phyloP scores from a whole-genome alignment of 2,113 vertebrate genomes.

The Picathartes gymnocephalus region DNA sequence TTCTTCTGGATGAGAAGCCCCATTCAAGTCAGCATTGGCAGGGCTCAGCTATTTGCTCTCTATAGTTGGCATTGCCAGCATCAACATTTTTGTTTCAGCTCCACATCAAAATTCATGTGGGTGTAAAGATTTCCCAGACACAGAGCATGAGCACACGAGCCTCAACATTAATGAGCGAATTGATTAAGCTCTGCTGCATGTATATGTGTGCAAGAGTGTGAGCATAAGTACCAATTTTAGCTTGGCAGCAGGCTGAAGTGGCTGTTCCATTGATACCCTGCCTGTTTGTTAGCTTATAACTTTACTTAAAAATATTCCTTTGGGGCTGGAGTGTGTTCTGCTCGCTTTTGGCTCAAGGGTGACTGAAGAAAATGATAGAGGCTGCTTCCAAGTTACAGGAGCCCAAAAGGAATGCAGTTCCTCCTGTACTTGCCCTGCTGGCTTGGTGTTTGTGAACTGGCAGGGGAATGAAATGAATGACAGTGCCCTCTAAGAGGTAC shows the following conservation, averaged over 20 bases:
- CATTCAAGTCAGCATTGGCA: slow-evolving; percentile 53
- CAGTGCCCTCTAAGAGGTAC: not conserved
- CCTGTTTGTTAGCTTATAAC: not conserved
- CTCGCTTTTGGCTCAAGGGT: slow-evolving; percentile 7
- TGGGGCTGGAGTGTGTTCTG: not conserved
- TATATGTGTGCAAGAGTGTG: slow-evolving; percentile 17
- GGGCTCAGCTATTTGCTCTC: slow-evolving; percentile 51
- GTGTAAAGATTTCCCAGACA: slow-evolving; percentile 60
- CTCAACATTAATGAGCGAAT: slow-evolving; percentile 45
- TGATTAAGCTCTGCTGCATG: slow-evolving; percentile 36
- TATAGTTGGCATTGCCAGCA: slow-evolving; percentile 33
- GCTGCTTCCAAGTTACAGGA: not conserved
- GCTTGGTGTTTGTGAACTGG: slow-evolving; percentile 2
- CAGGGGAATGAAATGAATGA: slow-evolving; percentile 13
- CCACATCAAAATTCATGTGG: slow-evolving; percentile 61
- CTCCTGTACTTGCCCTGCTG: not conserved
- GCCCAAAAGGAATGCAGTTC: slow-evolving; percentile 20
- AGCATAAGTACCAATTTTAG: slow-evolving; percentile 8
- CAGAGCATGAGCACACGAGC: slow-evolving; percentile 27
- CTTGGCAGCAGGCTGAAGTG: not conserved
- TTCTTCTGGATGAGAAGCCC: slow-evolving; percentile 44
- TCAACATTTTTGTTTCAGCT: slow-evolving; percentile 65
- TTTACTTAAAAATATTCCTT: slow-evolving; percentile 30
- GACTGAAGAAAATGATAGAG: not conserved
- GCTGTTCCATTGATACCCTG: not conserved